Percentiles rank a stretch among this genome's conserved stretches.
phyloP scores from a whole-genome alignment of 1,140 invertebrate genomes.

The Paracyclopina nana region DNA sequence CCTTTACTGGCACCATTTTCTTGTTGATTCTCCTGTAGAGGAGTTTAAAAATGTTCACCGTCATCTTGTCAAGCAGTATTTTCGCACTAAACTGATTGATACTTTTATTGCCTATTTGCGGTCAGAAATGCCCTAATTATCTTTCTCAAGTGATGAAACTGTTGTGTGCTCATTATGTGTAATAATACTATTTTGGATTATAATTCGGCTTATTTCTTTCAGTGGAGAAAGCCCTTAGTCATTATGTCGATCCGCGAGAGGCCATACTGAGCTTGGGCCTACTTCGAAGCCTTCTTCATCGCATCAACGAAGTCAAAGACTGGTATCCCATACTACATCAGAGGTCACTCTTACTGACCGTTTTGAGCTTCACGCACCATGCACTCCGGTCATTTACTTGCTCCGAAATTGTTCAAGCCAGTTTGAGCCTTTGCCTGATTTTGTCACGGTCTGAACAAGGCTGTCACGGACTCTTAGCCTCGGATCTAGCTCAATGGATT shows the following conservation, averaged over 20 bases:
- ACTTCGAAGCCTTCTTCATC: conserved; percentile 6
- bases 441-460: neutral
- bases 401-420: neutral
- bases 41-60: too few relatives aligned
- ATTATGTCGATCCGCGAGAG: neutral
- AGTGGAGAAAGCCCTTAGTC: neutral
- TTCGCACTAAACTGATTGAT: too few relatives aligned
- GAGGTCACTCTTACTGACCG: neutral
- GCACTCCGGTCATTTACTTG: neutral
- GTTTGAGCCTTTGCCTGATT: neutral
- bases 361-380: neutral
- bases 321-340: neutral
- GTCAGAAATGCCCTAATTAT: too few relatives aligned
- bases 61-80: too few relatives aligned
- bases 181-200: neutral
- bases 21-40: too few relatives aligned
- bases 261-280: conserved; percentile 1
- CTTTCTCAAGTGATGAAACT: too few relatives aligned
- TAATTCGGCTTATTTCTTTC: neutral
- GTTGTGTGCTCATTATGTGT: neutral
- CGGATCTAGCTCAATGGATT: conserved; percentile 4
- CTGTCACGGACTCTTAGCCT: neutral
- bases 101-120: too few relatives aligned
- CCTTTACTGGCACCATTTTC: too few relatives aligned
- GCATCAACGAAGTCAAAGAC: neutral